Evolutionary conservation across 2,113 vertebrate species (phyloP).

Genomic region (Carassius auratus): DNA sequence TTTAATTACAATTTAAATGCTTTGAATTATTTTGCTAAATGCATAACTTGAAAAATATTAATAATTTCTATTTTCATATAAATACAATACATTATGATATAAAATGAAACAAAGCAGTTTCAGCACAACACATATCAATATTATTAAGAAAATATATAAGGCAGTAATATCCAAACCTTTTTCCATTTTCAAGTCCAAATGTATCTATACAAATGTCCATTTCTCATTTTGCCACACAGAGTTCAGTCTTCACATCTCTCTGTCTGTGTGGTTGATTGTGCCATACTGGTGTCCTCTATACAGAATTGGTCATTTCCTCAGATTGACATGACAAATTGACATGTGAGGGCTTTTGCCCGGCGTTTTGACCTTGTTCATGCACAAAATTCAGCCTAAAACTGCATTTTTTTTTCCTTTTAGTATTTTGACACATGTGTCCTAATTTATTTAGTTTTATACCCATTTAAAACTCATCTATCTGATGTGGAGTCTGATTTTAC

Average conservation of each 20-base stretch:
- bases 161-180: background rate
- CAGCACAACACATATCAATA: background rate
- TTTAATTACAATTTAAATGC: too few species aligned
- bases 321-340: conserved; percentile 37
- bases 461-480: conserved; percentile 60
- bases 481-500: conserved; percentile 55
- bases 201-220: background rate
- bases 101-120: background rate
- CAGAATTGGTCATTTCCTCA: conserved; percentile 41
- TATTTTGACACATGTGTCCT: conserved; percentile 38
- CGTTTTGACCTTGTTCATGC: conserved; percentile 42
- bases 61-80: too few species aligned
- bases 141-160: background rate
- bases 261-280: conserved; percentile 1
- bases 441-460: conserved; percentile 25
- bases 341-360: conserved; percentile 40
- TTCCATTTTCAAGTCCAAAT: too few species aligned
- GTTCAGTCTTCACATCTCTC: too few species aligned
- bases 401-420: conserved; percentile 34
- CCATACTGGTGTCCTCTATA: conserved; percentile 24
- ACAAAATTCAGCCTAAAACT: background rate
- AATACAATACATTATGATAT: background rate
- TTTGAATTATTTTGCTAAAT: background rate
- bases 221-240: background rate
- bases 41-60: background rate